Conservation (phyloP, 2,113 vertebrate genomes). For the Mustela lutreola region DNA sequence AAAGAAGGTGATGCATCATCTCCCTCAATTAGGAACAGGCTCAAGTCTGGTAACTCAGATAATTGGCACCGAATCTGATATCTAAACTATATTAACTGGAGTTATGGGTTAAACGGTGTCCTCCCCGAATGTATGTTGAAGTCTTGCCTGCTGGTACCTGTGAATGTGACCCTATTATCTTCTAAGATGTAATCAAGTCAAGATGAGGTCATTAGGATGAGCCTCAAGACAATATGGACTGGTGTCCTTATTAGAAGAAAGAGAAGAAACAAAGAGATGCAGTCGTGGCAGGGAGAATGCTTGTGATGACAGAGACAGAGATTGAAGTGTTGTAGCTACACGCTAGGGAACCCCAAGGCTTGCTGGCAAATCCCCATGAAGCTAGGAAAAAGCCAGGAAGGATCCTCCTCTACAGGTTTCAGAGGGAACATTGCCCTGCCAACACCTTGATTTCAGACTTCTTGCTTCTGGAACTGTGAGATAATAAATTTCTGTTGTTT, state of each 20-base stretch:
- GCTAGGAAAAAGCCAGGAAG: not conserved
- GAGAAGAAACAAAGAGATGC: not conserved
- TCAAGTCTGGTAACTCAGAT: slow-evolving; percentile 4
- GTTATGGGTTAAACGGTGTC: not conserved
- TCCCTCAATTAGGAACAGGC: not conserved
- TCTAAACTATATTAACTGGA: not conserved
- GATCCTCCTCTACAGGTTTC: not conserved
- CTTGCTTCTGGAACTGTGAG: not conserved
- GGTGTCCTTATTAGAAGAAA: not conserved
- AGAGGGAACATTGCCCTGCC: not conserved
- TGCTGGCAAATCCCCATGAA: not conserved
- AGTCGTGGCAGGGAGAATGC: not conserved
- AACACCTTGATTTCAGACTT: not conserved
- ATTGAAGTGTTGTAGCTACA: not conserved
- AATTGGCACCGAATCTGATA: not conserved
- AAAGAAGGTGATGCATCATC: not conserved
- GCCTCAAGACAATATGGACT: not conserved
- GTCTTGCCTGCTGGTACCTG: not conserved
- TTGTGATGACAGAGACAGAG: not conserved
- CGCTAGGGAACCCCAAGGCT: not conserved
- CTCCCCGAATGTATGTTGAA: not conserved
- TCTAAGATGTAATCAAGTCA: not conserved
- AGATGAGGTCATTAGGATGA: not conserved
- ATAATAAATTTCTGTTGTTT: slow-evolving; percentile 29
- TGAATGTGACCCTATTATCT: not conserved